Evolutionary conservation across 2,797 vertebrate species (phyloP), one percentile per base, ranked within the genome.

Genomic region (Thripadectes ignobilis): DNA sequence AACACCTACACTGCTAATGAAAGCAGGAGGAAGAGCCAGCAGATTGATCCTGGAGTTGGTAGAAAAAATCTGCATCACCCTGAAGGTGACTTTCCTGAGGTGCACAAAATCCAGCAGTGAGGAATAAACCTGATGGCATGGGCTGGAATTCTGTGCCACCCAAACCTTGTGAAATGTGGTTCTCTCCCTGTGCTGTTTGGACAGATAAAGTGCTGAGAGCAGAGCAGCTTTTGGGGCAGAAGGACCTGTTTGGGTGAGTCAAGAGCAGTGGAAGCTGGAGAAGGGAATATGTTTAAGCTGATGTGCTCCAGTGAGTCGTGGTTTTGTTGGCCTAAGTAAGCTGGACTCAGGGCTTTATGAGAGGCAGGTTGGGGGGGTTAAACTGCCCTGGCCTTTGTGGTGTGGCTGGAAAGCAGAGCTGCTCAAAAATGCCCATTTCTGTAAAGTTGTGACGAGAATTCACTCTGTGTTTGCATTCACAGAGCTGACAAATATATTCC

Each of bases 101-200:
- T 6, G 5, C 34, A 13, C 54, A 7, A 85, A 69, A 69, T 39
- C n/a, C n/a, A 1, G 29, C 7, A 1, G 0, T 22, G 34, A 62
- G 48, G 36, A 27, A 17, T 10, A 57, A 57, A 86, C 83, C 30
- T 9, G 7, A 3, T 22, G 7, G 24, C 2, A 3, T 6, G 17
- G 38, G 22, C 3, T 65, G 62, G 52, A 62, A n/a, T 59, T 74
- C 16, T 34, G 36, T 38, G 43, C 38, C 18, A 32, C 80, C 61
- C 20, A 21, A 86, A 12, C 48, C 19, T 54, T 27, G 16, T 30
- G 30, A 10, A 29, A 38, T 12, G 30, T 21, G 24, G 3, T 9
- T 30, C 26, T 63, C 22, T 48, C 23, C 11, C 23, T 23, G 12
- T 59, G 29, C 34, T 55, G 30, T 52, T 69, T 38, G 30, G 12